These are phyloP conservation scores for Callyntrura guangdongensis DNA, from an alignment of 2,888 invertebrate species.

Conservation along the genomic window DNA sequence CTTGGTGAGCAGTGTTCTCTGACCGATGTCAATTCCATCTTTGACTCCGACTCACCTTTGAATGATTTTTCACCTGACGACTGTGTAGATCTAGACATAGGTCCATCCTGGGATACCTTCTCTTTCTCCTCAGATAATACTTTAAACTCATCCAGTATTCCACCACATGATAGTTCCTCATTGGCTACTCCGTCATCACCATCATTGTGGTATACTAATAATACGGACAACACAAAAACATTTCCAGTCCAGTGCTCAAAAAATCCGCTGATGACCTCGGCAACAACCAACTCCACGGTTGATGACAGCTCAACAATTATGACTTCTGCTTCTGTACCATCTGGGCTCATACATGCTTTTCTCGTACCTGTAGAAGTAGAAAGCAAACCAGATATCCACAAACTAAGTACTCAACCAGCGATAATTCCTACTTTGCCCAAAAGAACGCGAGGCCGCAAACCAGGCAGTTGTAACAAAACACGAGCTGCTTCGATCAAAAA, in stretches of 20 bases:
- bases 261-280: conserved; percentile 8
- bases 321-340: background rate
- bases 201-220: conserved; percentile 9
- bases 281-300: background rate
- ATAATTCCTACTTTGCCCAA: conserved; percentile 63
- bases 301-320: background rate
- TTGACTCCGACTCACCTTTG: conserved; percentile 24
- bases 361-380: background rate
- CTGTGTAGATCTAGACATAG: conserved; percentile 53
- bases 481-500: conserved; percentile 35
- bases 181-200: background rate
- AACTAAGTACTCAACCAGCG: background rate
- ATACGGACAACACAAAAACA: background rate
- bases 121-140: conserved; percentile 30
- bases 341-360: background rate
- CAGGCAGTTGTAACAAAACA: conserved; percentile 72
- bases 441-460: conserved; percentile 68
- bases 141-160: conserved; percentile 47
- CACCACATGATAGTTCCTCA: conserved; percentile 46
- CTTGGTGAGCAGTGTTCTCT: conserved; percentile 31
- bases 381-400: conserved; percentile 45
- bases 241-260: conserved; percentile 43
- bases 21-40: conserved; percentile 34
- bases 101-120: conserved; percentile 45
- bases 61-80: conserved; percentile 53